Evolutionary conservation across 2,113 vertebrate genomes (phyloP).

Genomic region (Crocuta crocuta): DNA sequence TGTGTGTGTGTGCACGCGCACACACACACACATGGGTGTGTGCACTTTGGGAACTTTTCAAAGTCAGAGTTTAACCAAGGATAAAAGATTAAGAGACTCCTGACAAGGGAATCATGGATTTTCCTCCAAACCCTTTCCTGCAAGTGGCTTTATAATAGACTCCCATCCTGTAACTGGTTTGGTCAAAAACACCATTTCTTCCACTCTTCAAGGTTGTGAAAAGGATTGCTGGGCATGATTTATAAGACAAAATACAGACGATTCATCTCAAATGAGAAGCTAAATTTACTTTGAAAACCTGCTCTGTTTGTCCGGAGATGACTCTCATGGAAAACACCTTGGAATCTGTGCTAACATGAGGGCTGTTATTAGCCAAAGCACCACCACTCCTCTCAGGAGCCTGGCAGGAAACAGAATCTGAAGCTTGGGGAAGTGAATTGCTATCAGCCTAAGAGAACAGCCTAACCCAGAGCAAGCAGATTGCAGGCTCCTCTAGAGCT

Average conservation of each 20-base stretch:
- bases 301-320: neutral
- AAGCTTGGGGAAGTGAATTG: neutral
- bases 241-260: conserved; percentile 41
- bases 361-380: neutral
- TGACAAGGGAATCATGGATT: neutral
- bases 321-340: conserved; percentile 19
- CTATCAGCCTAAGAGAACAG: neutral
- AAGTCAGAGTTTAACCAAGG: conserved; percentile 54
- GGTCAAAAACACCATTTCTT: conserved; percentile 44
- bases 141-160: neutral
- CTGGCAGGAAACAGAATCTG: neutral
- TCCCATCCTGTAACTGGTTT: neutral
- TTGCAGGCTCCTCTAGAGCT: neutral
- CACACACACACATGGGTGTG: neutral
- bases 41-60: conserved; percentile 33
- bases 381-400: neutral
- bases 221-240: neutral
- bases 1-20: neutral
- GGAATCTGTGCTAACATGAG: neutral
- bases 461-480: neutral
- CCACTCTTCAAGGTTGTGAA: neutral
- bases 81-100: neutral
- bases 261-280: conserved; percentile 49
- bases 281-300: conserved; percentile 44
- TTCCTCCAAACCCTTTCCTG: neutral